phyloP scores from a whole-genome alignment of 37 sponge, comb jelly and placozoan genomes.

The Hexactinellida sp. region DNA sequence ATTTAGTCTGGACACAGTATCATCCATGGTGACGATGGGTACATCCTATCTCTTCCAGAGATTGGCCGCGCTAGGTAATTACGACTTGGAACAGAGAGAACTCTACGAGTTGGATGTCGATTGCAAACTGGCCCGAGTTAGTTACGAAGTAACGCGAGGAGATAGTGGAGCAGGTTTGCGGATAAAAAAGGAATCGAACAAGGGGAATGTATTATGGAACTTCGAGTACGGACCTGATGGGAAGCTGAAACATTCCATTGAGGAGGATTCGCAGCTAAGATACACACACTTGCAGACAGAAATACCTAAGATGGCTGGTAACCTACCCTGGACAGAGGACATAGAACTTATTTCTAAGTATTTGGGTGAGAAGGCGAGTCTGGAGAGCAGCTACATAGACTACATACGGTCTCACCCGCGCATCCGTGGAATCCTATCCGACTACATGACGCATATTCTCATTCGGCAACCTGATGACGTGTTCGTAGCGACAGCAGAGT shows the following conservation, averaged over 20 bases:
- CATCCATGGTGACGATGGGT: not conserved
- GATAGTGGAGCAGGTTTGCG: not conserved
- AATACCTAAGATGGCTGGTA: conserved; percentile 27
- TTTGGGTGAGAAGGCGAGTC: conserved; percentile 66
- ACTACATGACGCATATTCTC: conserved; percentile 73
- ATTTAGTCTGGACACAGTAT: not conserved
- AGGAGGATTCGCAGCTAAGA: not conserved
- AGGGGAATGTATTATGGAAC: not conserved
- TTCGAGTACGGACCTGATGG: not conserved
- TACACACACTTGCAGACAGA: not conserved
- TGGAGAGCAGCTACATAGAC: conserved; percentile 41
- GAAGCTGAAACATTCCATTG: not conserved
- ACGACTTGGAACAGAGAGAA: not conserved
- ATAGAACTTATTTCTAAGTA: conserved; percentile 78
- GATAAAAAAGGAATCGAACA: not conserved
- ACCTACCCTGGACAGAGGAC: conserved; percentile 85
- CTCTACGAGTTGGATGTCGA: not conserved
- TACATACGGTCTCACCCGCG: conserved; percentile 75
- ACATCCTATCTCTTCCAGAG: not conserved
- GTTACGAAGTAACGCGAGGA: not conserved
- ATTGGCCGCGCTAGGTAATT: not conserved
- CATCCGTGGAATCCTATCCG: conserved; percentile 73
- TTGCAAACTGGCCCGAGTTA: not conserved
- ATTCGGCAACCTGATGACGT: conserved; percentile 85
- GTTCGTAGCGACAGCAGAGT: not conserved